phyloP scores from a whole-genome alignment of 2,888 invertebrate genomes.

The Didymodactylos carnosus region DNA sequence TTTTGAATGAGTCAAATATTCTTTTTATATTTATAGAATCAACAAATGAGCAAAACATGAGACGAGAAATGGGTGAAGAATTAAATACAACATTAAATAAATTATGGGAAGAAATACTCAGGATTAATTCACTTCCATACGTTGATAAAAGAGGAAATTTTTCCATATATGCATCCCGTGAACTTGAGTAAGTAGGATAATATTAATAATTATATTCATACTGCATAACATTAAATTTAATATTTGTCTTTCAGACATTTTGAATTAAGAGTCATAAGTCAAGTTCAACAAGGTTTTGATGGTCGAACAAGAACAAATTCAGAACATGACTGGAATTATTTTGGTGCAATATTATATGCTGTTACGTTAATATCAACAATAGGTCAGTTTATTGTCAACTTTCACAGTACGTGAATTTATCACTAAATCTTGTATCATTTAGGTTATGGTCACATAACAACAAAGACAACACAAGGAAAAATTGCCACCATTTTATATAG shows the following conservation, averaged over 20 bases:
- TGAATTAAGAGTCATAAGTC: neutral
- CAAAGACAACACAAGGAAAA: constrained; percentile 10
- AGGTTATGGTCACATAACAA: constrained; percentile 15
- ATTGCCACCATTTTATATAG: constrained; percentile 13
- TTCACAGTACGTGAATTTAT: neutral
- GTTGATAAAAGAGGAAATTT: neutral
- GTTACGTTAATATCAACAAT: constrained; percentile 14
- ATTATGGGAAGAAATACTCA: neutral
- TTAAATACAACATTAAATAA: neutral
- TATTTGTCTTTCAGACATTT: neutral
- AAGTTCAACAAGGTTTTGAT: neutral
- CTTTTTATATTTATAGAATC: too few relatives aligned
- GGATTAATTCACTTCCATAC: neutral
- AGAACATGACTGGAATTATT: constrained; percentile 13
- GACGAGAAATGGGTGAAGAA: neutral
- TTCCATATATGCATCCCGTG: neutral
- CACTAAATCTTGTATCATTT: neutral
- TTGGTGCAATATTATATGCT: constrained; percentile 13
- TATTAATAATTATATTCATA: too few relatives aligned
- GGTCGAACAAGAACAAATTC: neutral
- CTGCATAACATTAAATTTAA: neutral
- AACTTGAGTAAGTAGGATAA: neutral
- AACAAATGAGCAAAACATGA: neutral
- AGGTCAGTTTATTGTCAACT: neutral
- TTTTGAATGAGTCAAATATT: too few relatives aligned